Conservation (phyloP, 2,797 vertebrate genomes). For the Glyptemys insculpta region DNA sequence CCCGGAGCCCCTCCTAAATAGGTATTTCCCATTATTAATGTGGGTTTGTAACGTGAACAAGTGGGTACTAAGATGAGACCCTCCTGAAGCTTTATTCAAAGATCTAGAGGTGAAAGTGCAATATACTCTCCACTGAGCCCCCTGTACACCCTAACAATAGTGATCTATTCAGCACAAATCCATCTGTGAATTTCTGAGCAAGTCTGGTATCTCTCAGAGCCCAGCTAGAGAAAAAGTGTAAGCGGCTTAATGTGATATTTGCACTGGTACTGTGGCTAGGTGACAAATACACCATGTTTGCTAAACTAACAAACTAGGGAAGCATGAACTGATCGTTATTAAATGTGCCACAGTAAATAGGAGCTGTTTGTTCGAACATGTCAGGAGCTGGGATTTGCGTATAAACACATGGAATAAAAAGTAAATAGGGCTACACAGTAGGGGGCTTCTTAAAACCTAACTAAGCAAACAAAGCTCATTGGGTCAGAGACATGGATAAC, state of each 20-base stretch:
- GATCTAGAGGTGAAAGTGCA: not conserved
- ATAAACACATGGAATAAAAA: not conserved
- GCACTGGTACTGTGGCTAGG: not conserved
- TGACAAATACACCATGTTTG: constrained; percentile 29
- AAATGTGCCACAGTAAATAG: not conserved
- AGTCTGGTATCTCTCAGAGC: not conserved
- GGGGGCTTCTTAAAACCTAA: not conserved
- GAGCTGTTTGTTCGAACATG: not conserved
- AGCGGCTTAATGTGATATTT: constrained; percentile 14
- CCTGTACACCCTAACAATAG: not conserved
- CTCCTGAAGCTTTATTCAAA: not conserved
- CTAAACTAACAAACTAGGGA: constrained; percentile 22
- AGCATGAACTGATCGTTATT: not conserved
- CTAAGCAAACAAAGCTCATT: not conserved
- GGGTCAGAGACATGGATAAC: not conserved
- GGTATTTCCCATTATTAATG: not conserved
- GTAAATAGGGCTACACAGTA: not conserved
- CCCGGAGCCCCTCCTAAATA: not conserved
- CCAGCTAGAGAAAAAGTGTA: not conserved
- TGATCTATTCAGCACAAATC: accelerated
- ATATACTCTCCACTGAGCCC: not conserved
- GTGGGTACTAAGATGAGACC: not conserved
- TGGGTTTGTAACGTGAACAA: not conserved
- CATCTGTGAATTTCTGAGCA: not conserved
- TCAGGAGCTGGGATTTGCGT: accelerated